These are phyloP conservation scores for Chymomyza amoena DNA, from an alignment of 2,888 invertebrate species.

Conservation along the genomic window DNA sequence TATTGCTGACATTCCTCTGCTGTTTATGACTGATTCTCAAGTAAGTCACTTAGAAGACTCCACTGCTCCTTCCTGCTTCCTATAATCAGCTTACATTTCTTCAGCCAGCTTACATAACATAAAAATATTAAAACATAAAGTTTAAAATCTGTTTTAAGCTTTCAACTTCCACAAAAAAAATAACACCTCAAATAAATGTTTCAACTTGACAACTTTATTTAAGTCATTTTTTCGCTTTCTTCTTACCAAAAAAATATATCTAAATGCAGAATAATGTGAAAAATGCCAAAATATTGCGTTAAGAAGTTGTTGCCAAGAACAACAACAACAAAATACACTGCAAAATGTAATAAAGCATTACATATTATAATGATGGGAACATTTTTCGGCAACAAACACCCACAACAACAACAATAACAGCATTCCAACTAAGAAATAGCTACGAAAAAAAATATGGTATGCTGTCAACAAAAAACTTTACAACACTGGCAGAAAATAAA, in stretches of 20 bases:
- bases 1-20: no score
- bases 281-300: constrained; percentile 40
- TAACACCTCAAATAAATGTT: constrained; percentile 31
- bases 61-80: neutral
- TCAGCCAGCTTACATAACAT: constrained; percentile 14
- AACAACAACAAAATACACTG: constrained; percentile 5
- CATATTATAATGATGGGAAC: constrained; percentile 57
- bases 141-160: neutral
- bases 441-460: constrained; percentile 1
- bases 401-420: neutral
- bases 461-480: constrained; percentile 55
- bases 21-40: no score
- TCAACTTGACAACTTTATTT: constrained; percentile 48
- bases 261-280: constrained; percentile 10
- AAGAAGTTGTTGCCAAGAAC: constrained; percentile 38
- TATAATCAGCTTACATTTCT: constrained; percentile 25
- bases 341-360: constrained; percentile 44
- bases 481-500: neutral
- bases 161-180: neutral
- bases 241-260: constrained; percentile 5
- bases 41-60: no score
- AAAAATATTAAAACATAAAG: neutral
- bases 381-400: neutral
- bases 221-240: constrained; percentile 29
- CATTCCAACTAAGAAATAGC: neutral